A percentile compares a stretch with the other conserved stretches of the same genome.
Conservation (phyloP, 2,113 vertebrate genomes). For the Falco punctatus region DNA sequence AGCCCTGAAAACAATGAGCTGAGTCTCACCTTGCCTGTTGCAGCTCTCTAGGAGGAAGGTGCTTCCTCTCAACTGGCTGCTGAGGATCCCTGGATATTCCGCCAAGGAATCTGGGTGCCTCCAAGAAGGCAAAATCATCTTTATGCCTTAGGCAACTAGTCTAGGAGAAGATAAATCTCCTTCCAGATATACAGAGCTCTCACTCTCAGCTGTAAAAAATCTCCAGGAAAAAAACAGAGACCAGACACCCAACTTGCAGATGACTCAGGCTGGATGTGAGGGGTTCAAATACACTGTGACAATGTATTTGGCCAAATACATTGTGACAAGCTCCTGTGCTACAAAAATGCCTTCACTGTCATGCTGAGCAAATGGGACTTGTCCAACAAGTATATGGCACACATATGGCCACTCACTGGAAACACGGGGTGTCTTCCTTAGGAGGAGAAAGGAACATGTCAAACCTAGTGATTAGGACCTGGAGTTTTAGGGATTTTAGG, state of each 20-base stretch:
- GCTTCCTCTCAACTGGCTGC: neutral
- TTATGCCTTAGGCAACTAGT: neutral
- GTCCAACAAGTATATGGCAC: neutral
- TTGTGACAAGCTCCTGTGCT: neutral
- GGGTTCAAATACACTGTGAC: neutral
- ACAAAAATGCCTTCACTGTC: neutral
- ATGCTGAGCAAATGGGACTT: neutral
- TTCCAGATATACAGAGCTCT: neutral
- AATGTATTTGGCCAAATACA: neutral
- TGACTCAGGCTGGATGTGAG: neutral
- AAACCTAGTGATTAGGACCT: conserved; percentile 10
- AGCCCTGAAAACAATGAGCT: neutral
- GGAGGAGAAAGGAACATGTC: neutral
- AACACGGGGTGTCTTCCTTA: neutral
- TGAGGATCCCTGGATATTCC: neutral
- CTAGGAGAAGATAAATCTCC: neutral
- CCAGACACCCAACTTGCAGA: neutral
- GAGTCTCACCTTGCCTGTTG: neutral
- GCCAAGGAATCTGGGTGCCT: neutral
- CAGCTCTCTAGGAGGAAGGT: neutral
- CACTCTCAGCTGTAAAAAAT: neutral
- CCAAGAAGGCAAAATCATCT: neutral
- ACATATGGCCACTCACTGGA: neutral
- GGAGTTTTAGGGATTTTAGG: conserved; percentile 3
- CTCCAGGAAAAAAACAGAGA: neutral